Base-by-base conservation (phyloP, 2,797 vertebrate species). In the Takifugu ocellatus region DNA sequence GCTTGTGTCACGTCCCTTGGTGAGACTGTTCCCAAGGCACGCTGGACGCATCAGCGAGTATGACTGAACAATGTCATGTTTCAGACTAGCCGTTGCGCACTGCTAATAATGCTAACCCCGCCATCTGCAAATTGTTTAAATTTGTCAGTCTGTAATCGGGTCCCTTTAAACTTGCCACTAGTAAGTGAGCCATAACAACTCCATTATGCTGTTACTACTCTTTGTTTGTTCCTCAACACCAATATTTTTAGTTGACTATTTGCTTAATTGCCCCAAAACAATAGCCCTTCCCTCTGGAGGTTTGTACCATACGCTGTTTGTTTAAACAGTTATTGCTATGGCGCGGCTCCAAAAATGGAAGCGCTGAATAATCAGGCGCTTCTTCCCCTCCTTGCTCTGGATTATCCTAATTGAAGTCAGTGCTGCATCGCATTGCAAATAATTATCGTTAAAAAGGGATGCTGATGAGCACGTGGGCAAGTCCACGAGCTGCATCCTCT, bases 361-460 rank as follows among this genome's bases (percentile, higher is more conserved):
- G 68, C 58, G 55, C 63, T 68, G 73, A 72, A 68, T 82, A 70
- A 77, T 82, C 56, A 63, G 74, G 67, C 73, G 17, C 56, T 63
- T 59, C 47, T 53, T 66, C 53, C 9, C 43, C 8, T 55, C 15
- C 61, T 51, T 51, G 50, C 54, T 63, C 47, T 31, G 54, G 60
- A 76, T 72, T 57, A 59, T 50, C 61, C 61, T 26, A 29, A 72
- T 57, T 70, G 60, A 21, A 33, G 69, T 72, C 74, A 53, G 26
- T 54, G 43, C 62, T 29, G 25, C 54, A 82, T 88, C 85, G 80
- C 68, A 84, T 83, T 85, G 72, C 85, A 85, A 84, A 84, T 82
- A 81, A 84, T 82, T 78, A 83, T 83, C 74, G 70, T 63, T 66
- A 74, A 68, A 74, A 51, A 78, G 75, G 58, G 45, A 61, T 54